phyloP scores from a whole-genome alignment of 1,140 invertebrate species.

The Ceratosolen solmsi region DNA sequence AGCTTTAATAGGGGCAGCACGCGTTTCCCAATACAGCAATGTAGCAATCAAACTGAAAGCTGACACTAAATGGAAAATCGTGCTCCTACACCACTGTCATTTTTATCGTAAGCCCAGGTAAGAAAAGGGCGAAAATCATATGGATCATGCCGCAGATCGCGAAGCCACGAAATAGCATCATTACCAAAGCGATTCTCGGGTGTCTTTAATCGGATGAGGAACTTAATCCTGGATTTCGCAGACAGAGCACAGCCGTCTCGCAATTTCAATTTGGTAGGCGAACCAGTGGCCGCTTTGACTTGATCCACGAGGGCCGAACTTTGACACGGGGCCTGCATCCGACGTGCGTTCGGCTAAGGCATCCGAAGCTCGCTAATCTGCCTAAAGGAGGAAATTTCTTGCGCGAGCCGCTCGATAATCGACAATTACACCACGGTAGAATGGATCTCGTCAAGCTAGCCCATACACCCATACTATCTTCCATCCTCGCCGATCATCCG shows the following conservation, averaged over 20 bases:
- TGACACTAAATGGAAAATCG: too few relatives aligned
- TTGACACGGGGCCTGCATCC: background rate
- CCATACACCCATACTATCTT: background rate
- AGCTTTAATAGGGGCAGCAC: too few relatives aligned
- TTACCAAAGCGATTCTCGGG: background rate
- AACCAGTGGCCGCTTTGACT: background rate
- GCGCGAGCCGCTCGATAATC: background rate
- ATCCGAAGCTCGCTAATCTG: background rate
- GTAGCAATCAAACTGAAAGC: too few relatives aligned
- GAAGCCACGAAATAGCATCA: background rate
- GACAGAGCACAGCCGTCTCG: background rate
- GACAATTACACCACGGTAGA: background rate
- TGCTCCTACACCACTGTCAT: too few relatives aligned
- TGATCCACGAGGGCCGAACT: conserved; percentile 3
- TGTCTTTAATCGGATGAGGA: background rate
- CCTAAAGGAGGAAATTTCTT: background rate
- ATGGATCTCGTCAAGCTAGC: too few relatives aligned
- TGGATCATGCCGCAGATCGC: background rate
- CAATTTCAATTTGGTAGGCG: conserved; percentile 20
- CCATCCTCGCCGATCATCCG: background rate
- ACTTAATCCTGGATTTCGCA: background rate
- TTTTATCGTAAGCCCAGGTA: too few relatives aligned
- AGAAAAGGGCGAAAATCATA: too few relatives aligned
- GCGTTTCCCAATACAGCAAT: too few relatives aligned
- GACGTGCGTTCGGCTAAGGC: background rate